phyloP scores from a whole-genome alignment of 2,888 invertebrate genomes.

The Axea sp. region DNA sequence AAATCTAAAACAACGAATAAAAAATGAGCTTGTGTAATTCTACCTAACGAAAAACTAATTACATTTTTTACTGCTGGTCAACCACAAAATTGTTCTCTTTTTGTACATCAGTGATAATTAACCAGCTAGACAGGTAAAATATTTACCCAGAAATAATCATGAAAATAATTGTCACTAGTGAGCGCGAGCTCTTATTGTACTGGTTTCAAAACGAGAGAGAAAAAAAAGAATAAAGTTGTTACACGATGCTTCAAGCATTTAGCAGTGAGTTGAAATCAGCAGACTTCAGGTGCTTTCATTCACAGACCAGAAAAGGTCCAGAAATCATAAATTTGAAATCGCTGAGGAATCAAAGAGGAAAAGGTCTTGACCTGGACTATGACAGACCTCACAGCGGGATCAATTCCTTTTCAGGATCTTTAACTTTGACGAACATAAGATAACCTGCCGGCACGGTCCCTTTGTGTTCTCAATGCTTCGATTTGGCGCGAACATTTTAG shows the following conservation, averaged over 20 bases:
- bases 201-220: too few species aligned
- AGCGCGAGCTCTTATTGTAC: too few species aligned
- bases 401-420: conserved; percentile 21
- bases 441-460: conserved; percentile 24
- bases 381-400: conserved; percentile 16
- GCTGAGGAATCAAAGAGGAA: conserved; percentile 6
- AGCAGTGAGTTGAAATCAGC: background rate
- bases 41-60: too few species aligned
- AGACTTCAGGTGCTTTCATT: conserved; percentile 25
- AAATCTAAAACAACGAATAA: too few species aligned
- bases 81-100: too few species aligned
- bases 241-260: too few species aligned
- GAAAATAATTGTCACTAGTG: background rate
- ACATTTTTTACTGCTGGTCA: too few species aligned
- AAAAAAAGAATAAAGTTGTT: background rate
- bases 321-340: conserved; percentile 15
- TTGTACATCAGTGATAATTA: background rate
- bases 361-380: conserved; percentile 28
- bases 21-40: too few species aligned
- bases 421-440: conserved; percentile 24
- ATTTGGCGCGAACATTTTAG: background rate
- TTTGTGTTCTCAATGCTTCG: conserved; percentile 5
- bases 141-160: background rate
- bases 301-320: background rate
- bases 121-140: background rate